Evolutionary conservation across 2,797 vertebrate genomes (phyloP).

Genomic region (Clarias pachynema): DNA sequence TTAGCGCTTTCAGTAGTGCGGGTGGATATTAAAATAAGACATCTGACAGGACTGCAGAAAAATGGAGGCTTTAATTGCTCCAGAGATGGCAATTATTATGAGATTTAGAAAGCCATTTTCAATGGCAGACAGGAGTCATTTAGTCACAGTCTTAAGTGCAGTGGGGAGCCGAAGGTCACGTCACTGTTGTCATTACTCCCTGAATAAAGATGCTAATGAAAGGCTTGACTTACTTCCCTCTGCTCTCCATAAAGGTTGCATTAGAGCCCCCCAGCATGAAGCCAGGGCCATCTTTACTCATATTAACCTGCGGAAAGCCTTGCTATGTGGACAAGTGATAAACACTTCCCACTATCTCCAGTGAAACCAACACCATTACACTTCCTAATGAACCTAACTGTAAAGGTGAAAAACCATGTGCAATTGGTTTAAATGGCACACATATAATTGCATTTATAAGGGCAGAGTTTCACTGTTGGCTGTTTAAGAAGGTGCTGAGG

Average conservation of each 20-base stretch:
- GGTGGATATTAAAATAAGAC: conserved; percentile 69
- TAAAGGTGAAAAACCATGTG: conserved; percentile 30
- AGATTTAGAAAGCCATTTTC: conserved; percentile 73
- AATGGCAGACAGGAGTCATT: conserved; percentile 69
- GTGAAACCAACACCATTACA: conserved; percentile 52
- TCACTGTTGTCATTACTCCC: conserved; percentile 69
- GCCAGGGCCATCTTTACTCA: conserved; percentile 55
- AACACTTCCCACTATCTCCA: conserved; percentile 36
- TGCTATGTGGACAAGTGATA: conserved; percentile 39
- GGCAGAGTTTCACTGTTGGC: conserved; percentile 21
- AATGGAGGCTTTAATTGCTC: conserved; percentile 78
- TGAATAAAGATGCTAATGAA: conserved; percentile 75
- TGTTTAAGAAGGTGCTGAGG: conserved; percentile 19
- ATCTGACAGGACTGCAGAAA: conserved; percentile 71
- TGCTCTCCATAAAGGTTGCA: conserved; percentile 64
- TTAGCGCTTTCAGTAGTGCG: conserved; percentile 61
- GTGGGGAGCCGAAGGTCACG: conserved; percentile 67
- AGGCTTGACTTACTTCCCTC: conserved; percentile 67
- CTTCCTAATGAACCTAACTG: conserved; percentile 42
- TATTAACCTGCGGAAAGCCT: conserved; percentile 50
- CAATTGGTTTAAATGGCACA: conserved; percentile 40
- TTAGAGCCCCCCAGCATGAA: conserved; percentile 51
- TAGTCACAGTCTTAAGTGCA: conserved; percentile 68
- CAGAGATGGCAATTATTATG: conserved; percentile 77
- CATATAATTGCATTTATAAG: conserved; percentile 43